Conservation (phyloP, 2,797 vertebrate genomes). For the Octomys mimax region DNA sequence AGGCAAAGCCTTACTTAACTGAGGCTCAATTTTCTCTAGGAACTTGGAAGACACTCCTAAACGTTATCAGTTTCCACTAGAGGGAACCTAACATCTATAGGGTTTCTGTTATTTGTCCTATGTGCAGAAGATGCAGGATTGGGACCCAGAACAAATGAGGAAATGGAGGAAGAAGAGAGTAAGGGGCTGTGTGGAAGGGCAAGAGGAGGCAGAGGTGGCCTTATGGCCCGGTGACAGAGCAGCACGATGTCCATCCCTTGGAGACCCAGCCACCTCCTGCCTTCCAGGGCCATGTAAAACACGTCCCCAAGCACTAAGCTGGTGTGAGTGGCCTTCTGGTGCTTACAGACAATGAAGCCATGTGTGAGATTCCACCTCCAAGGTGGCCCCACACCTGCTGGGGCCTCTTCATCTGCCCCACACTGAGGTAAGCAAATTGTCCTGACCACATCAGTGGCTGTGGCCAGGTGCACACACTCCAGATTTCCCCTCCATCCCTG, state of each 20-base stretch:
- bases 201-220: accelerated
- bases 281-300: background rate
- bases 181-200: accelerated
- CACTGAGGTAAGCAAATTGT: background rate
- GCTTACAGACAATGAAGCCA: background rate
- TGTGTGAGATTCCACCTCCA: background rate
- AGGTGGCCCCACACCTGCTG: background rate
- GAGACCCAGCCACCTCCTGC: background rate
- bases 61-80: background rate
- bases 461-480: background rate
- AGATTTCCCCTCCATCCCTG: background rate
- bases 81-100: background rate
- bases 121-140: background rate
- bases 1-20: background rate
- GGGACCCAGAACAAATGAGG: background rate
- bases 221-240: accelerated
- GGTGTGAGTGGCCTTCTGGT: background rate
- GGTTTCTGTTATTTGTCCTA: background rate
- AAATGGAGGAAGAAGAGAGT: background rate
- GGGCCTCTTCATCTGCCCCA: background rate
- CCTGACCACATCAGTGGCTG: background rate
- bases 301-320: background rate
- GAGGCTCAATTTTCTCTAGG: background rate
- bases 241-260: accelerated
- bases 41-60: background rate